Base-by-base conservation (phyloP, 1,140 invertebrate species). In the Ips nitidus region DNA sequence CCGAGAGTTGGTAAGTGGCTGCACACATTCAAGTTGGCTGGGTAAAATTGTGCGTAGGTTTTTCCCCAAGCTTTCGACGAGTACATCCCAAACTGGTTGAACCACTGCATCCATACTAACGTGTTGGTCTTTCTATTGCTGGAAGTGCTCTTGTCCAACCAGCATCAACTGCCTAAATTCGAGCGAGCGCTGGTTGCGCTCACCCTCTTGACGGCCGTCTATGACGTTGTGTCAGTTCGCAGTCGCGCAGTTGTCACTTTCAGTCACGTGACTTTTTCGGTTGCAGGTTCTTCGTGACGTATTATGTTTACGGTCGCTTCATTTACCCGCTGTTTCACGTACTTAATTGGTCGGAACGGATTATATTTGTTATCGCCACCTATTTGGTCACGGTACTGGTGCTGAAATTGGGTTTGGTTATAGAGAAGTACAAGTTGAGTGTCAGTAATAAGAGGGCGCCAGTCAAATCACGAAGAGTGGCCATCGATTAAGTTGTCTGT, bases 31-130 rank as follows among this genome's bases (percentile, higher is more conserved):
- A 47, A 5, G 7, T 22, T 53, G 1, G 22, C 52, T n/a, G 4
- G 37, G 37, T 7, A 53, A 36, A 53, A 22, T 22, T 22, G 22
- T 67, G 1, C 47, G 5, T 61, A 63, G 68, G 68, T 69, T 7
- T 88, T 89, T 76, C 90, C 90, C 0, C 77, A 80, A 73, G 76
- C 80, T 3, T 80, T 88, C 53, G 90, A 91, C 74, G 72, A 78
- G 41, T 79, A 88, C 39, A 83, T 89, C 63, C 88, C 89, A 41
- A 75, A 79, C 68, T 90, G 88, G 88, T 80, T 90, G 67, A 92
- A 92, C 78, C 89, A 91, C 77, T 84, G 86, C 38, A 84, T 90
- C 69, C 86, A 88, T 76, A 87, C 85, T 1, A 83, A 80, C 71
- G 82, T 85, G 62, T 69, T 81, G 3, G 76, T 83, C 1, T 78